Percentiles rank a stretch among this genome's conserved stretches.
These are phyloP conservation scores for Benitochromis conjunctus DNA, from an alignment of 2,113 vertebrate species.

Conservation along the genomic window DNA sequence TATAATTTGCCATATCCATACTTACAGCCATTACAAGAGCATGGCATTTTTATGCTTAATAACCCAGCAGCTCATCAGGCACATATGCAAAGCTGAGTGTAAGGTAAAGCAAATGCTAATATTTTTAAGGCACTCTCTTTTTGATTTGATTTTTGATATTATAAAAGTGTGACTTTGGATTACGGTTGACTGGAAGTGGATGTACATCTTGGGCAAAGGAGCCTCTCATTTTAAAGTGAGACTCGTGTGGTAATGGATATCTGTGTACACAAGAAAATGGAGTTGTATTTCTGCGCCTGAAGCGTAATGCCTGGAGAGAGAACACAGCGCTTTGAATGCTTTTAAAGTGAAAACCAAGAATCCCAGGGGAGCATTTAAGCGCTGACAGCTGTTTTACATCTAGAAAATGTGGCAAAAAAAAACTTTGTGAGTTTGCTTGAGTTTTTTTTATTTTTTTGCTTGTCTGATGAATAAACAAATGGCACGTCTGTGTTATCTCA, in stretches of 20 bases:
- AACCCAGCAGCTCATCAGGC: not conserved
- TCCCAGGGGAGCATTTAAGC: not conserved
- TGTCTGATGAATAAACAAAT: not conserved
- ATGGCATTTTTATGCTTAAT: not conserved
- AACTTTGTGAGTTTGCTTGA: not conserved
- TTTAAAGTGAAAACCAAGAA: not conserved
- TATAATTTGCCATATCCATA: not conserved
- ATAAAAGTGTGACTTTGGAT: not conserved
- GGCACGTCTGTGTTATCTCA: not conserved
- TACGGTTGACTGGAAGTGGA: not conserved
- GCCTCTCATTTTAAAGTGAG: not conserved
- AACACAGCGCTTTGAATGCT: not conserved
- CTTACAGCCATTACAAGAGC: not conserved
- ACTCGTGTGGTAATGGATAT: not conserved
- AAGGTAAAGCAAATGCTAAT: not conserved
- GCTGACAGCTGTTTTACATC: constrained; percentile 12
- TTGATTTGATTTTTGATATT: not conserved
- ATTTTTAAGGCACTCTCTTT: not conserved
- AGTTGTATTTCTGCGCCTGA: not conserved
- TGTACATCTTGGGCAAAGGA: not conserved
- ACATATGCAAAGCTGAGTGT: not conserved
- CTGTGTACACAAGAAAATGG: not conserved
- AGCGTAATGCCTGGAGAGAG: not conserved
- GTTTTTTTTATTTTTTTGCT: not conserved
- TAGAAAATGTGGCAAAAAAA: not conserved